A percentile compares a stretch with the other conserved stretches of the same genome.
These are phyloP conservation scores for Cataglyphis cursor DNA, from an alignment of 2,888 invertebrate species.

Conservation along the genomic window DNA sequence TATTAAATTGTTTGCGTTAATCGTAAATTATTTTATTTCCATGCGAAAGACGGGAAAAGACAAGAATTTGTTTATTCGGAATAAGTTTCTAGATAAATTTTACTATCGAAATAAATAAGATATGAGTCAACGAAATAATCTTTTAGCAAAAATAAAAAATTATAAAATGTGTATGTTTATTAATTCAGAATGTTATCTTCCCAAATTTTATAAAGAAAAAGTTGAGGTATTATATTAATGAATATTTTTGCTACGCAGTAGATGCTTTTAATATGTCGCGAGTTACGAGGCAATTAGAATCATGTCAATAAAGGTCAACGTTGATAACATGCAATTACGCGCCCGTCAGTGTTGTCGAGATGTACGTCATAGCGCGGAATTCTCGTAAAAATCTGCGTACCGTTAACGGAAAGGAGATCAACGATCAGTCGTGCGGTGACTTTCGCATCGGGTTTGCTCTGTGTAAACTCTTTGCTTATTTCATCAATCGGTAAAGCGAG, in stretches of 20 bases:
- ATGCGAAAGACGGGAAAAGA: neutral
- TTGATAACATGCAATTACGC: slow-evolving; percentile 19
- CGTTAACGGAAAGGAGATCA: slow-evolving; percentile 51
- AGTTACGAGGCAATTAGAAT: neutral
- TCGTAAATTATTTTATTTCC: neutral
- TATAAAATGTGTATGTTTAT: neutral
- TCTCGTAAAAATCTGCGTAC: slow-evolving; percentile 44
- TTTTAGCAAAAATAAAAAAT: neutral
- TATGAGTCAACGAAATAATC: neutral
- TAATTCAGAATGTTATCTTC: neutral
- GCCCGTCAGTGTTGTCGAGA: slow-evolving; percentile 1
- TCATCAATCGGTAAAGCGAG: neutral
- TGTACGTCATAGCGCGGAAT: neutral
- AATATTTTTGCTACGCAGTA: neutral
- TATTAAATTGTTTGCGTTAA: neutral
- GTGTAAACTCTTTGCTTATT: slow-evolving; percentile 7
- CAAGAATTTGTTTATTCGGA: neutral
- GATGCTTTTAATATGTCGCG: too few species aligned
- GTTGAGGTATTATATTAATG: neutral
- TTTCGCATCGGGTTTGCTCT: slow-evolving; percentile 23
- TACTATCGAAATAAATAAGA: neutral
- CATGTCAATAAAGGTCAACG: slow-evolving; percentile 4
- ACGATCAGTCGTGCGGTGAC: slow-evolving; percentile 40
- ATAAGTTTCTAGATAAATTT: neutral
- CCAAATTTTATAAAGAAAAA: neutral